phyloP scores from a whole-genome alignment of 2,113 vertebrate species.

The Oreochromis aureus region DNA sequence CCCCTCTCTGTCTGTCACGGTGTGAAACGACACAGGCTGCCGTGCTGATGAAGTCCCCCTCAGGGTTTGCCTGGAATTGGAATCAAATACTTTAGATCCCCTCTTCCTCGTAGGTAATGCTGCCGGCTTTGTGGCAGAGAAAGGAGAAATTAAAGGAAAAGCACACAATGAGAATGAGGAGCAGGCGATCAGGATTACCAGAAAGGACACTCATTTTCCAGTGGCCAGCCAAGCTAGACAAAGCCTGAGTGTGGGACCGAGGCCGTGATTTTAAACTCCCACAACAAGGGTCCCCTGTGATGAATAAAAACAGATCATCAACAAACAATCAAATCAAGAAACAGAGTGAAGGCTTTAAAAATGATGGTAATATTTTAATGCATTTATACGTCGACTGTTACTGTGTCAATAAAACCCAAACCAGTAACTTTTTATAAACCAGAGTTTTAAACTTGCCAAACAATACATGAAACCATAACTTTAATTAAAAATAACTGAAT shows the following conservation, averaged over 20 bases:
- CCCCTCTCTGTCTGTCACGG: constrained; percentile 5
- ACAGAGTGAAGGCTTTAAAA: neutral
- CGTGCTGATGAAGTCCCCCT: constrained; percentile 64
- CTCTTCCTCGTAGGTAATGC: constrained; percentile 45
- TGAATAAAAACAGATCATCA: neutral
- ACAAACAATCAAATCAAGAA: neutral
- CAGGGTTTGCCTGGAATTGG: constrained; percentile 64
- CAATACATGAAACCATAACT: neutral
- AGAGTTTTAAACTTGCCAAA: neutral
- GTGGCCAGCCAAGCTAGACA: constrained; percentile 38
- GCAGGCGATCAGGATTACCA: constrained; percentile 57
- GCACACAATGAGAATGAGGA: constrained; percentile 53
- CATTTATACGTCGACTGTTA: neutral
- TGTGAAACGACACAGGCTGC: constrained; percentile 38
- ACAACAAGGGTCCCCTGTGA: neutral
- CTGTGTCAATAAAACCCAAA: neutral
- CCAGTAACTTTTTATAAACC: neutral
- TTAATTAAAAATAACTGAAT: neutral
- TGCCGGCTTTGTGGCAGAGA: constrained; percentile 45
- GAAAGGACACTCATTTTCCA: constrained; percentile 59
- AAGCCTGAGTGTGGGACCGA: neutral
- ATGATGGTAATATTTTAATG: neutral
- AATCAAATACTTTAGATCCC: constrained; percentile 69
- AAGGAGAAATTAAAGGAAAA: constrained; percentile 52
- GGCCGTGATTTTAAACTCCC: neutral